Evolutionary conservation across 1,140 invertebrate species (phyloP), one percentile per base, ranked within the genome.

Genomic region (Piezodorus guildinii): DNA sequence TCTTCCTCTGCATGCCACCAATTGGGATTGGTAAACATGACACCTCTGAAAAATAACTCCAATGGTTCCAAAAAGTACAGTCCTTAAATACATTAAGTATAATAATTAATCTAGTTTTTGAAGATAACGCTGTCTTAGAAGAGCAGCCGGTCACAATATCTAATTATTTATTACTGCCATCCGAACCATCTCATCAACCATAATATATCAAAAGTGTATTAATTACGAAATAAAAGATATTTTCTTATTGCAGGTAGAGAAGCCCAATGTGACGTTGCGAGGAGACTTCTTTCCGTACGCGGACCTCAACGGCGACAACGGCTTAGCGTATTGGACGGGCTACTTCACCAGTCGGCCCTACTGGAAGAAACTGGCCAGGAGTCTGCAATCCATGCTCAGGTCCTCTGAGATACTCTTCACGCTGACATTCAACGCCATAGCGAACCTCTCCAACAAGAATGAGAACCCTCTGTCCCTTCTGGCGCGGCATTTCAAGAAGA

Each of bases 221-320:
- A n/a, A n/a, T n/a, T n/a, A n/a, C n/a, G n/a, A n/a, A n/a, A n/a
- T n/a, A n/a, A 46, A 46, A n/a, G 2, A 46, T 46, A 3, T 15
- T 23, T 58, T 25, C 27, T 58, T 25, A 1, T 62, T 62, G 0
- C 25, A 62, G 61, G 45, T 49, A 2, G 34, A 49, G 5, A 16
- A 9, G 16, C 12, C 3, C 34, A 30, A 63, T 23, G 23, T 34
- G 0, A 85, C 83, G 0, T 74, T 98, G 2, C 85, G 85, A 70
- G 95, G 95, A 0, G 94, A 97, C 70, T 98, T 98, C 74, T 96
- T 95, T 72, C 93, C 95, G 0, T 98, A 97, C 75, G 90, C 89
- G 0, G 94, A 97, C 70, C 91, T 94, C 45, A 92, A 95, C 70
- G 86, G 86, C 58, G 91, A 94, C 72, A 90, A 89, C 0, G 79